Evolutionary conservation across 2,113 vertebrate species (phyloP).

Genomic region (Actenoides lindsayi): DNA sequence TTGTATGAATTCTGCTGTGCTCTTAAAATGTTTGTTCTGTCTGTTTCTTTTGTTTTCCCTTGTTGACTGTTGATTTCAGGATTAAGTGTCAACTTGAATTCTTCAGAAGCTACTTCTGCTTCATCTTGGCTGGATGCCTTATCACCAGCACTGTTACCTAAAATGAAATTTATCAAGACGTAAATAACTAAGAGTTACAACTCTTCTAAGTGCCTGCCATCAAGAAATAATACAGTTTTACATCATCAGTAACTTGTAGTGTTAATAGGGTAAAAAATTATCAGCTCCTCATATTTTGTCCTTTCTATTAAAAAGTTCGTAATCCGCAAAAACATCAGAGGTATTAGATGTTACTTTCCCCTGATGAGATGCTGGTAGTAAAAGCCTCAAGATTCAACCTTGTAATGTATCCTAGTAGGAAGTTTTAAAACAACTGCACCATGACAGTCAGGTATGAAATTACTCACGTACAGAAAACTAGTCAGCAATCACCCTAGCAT

Average conservation of each 20-base stretch:
- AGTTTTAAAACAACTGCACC: background rate
- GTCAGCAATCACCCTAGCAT: background rate
- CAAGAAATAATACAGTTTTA: background rate
- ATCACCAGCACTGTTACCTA: slow-evolving; percentile 55
- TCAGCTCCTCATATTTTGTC: background rate
- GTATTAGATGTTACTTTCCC: background rate
- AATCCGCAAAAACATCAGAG: background rate
- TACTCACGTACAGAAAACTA: background rate
- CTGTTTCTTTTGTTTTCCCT: slow-evolving; percentile 55
- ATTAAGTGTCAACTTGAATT: slow-evolving; percentile 54
- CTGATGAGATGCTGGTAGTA: background rate
- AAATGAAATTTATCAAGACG: slow-evolving; percentile 27
- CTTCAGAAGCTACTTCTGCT: slow-evolving; percentile 49
- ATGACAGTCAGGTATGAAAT: background rate
- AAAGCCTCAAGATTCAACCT: background rate
- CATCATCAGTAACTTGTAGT: background rate
- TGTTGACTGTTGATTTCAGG: slow-evolving; percentile 15
- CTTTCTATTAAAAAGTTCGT: background rate
- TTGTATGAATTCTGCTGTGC: background rate
- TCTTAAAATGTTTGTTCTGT: slow-evolving; percentile 15
- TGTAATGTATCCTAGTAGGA: background rate
- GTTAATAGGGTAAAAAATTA: background rate
- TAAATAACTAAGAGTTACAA: background rate
- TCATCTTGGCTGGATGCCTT: slow-evolving; percentile 34
- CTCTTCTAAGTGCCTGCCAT: background rate